These are phyloP conservation scores for Thryonomys swinderianus DNA, from an alignment of 2,113 vertebrate species.

Conservation along the genomic window DNA sequence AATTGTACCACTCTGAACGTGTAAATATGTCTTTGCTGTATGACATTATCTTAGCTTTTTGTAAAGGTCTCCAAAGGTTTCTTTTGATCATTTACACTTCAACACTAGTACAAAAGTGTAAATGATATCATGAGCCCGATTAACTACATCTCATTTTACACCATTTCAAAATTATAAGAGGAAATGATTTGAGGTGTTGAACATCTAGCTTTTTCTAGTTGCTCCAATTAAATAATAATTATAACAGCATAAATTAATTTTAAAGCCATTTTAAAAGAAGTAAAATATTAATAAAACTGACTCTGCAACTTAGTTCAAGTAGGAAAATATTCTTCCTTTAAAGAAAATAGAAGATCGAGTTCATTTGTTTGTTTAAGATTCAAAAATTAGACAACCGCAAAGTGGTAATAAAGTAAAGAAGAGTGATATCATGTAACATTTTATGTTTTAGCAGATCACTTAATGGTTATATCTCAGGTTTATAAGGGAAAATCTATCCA, in stretches of 20 bases:
- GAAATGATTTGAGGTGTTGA: not conserved
- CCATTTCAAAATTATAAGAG: conserved; percentile 16
- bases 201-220: not conserved
- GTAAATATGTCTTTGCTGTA: not conserved
- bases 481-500: not conserved
- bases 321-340: not conserved
- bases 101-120: not conserved
- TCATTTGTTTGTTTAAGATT: not conserved
- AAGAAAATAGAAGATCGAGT: not conserved
- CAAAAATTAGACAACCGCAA: not conserved
- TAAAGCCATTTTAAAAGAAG: not conserved
- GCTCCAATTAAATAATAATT: conserved; percentile 5
- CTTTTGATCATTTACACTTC: not conserved
- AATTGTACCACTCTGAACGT: not conserved
- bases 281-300: conserved; percentile 5
- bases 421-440: not conserved
- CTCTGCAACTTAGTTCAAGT: not conserved
- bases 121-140: not conserved
- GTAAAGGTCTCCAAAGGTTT: not conserved
- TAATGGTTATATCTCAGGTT: not conserved
- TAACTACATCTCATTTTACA: not conserved
- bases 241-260: not conserved
- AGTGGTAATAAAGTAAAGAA: not conserved
- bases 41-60: not conserved
- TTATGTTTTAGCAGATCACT: not conserved